Evolutionary conservation across 35 echinoderm and acorn worm species (phyloP).

Genomic region (Lytechinus variegatus): DNA sequence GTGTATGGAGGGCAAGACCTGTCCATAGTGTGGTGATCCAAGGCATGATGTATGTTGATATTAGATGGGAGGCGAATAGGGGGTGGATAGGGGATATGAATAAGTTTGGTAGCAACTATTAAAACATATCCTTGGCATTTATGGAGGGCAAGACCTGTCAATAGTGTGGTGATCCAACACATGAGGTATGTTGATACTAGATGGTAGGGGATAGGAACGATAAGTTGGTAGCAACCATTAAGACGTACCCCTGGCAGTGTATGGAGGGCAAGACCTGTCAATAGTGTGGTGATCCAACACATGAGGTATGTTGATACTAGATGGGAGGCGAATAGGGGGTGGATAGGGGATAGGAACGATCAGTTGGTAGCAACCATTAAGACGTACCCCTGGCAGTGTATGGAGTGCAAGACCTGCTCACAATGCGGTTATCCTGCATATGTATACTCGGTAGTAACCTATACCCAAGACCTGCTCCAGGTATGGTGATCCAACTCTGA

Average conservation of each 20-base stretch:
- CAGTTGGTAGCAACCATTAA: conserved; percentile 82
- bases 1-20: conserved; percentile 99
- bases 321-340: too few relatives aligned
- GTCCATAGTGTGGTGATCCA: conserved; percentile 90
- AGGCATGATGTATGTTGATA: conserved; percentile 83
- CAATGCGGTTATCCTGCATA: conserved; percentile 95
- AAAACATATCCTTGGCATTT: conserved; percentile 98
- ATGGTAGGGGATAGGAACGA: too few relatives aligned
- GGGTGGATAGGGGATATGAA: too few relatives aligned
- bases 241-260: conserved; percentile 99
- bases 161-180: conserved; percentile 93
- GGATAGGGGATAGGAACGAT: conserved; percentile 75
- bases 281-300: conserved; percentile 93
- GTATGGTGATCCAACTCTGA: conserved; percentile 22
- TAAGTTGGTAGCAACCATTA: conserved; percentile 84
- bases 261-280: conserved; percentile 99
- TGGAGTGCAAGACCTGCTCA: conserved; percentile 98
- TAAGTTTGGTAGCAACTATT: conserved; percentile 85
- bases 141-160: conserved; percentile 99
- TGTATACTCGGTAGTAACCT: too few relatives aligned
- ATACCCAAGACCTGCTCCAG: too few relatives aligned
- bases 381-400: conserved; percentile 98
- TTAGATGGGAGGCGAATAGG: too few relatives aligned
- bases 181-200: conserved; percentile 72
- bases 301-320: conserved; percentile 72